Evolutionary conservation across 2,113 vertebrate species (phyloP).

Genomic region (Mus musculus): DNA sequence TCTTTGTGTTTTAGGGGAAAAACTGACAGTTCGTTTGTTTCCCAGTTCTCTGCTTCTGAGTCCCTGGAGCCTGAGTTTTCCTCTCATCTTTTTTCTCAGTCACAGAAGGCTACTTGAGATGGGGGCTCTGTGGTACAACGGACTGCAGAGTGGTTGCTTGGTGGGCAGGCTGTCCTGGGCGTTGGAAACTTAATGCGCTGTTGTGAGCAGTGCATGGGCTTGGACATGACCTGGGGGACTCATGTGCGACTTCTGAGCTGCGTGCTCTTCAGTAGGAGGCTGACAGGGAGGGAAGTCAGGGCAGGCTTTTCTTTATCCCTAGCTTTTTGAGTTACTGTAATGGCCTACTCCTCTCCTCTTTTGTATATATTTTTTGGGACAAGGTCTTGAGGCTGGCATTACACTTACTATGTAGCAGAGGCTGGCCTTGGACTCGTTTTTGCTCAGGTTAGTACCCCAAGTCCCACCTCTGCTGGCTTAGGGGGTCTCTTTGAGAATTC

Average conservation of each 20-base stretch:
- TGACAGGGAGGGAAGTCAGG: background rate
- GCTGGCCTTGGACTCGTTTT: background rate
- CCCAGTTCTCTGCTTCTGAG: conserved; percentile 64
- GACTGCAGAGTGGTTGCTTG: accelerated
- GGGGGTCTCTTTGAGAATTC: background rate
- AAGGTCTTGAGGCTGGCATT: background rate
- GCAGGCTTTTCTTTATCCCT: background rate
- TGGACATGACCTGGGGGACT: background rate
- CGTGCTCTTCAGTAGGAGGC: background rate
- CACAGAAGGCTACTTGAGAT: conserved; percentile 57
- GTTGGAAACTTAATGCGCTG: background rate
- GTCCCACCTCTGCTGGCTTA: background rate
- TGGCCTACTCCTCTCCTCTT: background rate
- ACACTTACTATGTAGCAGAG: background rate
- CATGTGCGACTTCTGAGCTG: background rate
- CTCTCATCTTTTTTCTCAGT: conserved; percentile 33
- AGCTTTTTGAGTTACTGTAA: background rate
- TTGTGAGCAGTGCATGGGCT: background rate
- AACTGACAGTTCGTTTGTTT: conserved; percentile 68
- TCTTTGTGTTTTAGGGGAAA: conserved; percentile 71
- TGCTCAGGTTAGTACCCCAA: background rate
- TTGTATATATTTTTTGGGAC: background rate
- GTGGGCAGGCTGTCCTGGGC: background rate
- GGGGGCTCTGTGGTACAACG: background rate
- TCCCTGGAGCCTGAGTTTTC: conserved; percentile 35